Base-by-base conservation (phyloP, 2,797 vertebrate genomes). In the Poecilia gillii region DNA sequence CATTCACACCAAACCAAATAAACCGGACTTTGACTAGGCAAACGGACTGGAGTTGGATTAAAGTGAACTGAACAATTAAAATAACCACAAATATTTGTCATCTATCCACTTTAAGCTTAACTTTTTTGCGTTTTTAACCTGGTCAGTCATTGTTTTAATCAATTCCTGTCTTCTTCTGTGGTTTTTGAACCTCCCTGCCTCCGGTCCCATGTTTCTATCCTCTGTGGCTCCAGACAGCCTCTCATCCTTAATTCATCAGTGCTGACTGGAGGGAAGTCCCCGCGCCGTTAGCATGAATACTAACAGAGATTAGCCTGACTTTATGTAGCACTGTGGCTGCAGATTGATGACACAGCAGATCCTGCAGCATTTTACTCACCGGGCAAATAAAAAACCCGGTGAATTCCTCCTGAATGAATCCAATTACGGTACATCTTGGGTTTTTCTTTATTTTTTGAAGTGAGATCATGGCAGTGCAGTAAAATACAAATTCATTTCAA, bases 181-280 rank as follows among this genome's bases (percentile, higher is more conserved):
- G 36, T 31, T 53, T 73, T 12, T n/a, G 4, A 31, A 16, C 16
- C 20, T 47, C 11, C 74, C 68, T 39, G 25, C 31, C 49, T 18
- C 59, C 66, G 28, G 9, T 14, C 47, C 41, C 25, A 3, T 18
- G 0, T 55, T 46, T 25, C 62, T 74, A 66, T 31, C 51, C 72
- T 66, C 25, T 43, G 41, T 71, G 41, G 43, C 12, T 53, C 68
- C 23, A 53, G 45, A 87, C 20, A 36, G 49, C 49, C 33, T 53
- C n/a, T 1, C 14, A 25, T 87, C 55, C 20, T 73, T 85, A 76
- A 84, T 87, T 89, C 46, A 85, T 79, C 7, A 39, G 18, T 46
- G 73, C 62, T 43, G 53, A 51, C 64, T 72, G 36, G 23, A 72
- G n/a, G 0, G 73, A 55, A 78, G 64, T 33, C 11, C 16, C 62